A percentile compares a stretch with the other conserved stretches of the same genome.
Evolutionary conservation across 2,113 vertebrate species (phyloP).

Genomic region (Elgaria multicarinata): DNA sequence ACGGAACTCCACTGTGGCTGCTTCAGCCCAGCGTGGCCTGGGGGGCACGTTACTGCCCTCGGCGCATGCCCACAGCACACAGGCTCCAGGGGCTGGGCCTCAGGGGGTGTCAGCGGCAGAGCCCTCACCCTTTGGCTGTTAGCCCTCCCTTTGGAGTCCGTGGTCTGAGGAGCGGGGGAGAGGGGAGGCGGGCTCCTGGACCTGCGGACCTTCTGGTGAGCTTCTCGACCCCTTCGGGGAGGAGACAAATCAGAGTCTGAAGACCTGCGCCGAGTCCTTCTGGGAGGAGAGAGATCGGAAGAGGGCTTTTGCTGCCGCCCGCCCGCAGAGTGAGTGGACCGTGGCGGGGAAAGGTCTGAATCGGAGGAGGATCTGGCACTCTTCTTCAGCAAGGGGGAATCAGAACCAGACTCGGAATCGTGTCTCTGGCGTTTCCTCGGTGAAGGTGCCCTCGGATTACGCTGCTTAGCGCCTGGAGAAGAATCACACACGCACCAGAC

Average conservation of each 20-base stretch:
- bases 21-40: too few species aligned
- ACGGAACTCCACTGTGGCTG: accelerated
- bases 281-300: constrained; percentile 76
- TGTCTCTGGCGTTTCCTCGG: constrained; percentile 27
- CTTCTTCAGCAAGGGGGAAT: constrained; percentile 41
- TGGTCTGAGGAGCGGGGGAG: accelerated
- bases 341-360: constrained; percentile 70
- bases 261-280: constrained; percentile 57
- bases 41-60: not conserved
- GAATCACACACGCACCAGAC: not conserved
- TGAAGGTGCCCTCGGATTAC: not conserved
- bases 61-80: too few species aligned
- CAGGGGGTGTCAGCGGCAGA: accelerated
- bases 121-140: not conserved
- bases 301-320: constrained; percentile 42
- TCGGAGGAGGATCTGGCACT: constrained; percentile 33
- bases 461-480: constrained; percentile 56
- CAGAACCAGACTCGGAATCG: not conserved
- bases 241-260: constrained; percentile 72
- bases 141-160: not conserved
- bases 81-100: accelerated
- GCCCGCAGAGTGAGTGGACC: constrained; percentile 27
- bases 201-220: constrained; percentile 20
- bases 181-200: not conserved
- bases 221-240: constrained; percentile 67